A percentile compares a stretch with the other conserved stretches of the same genome.
Evolutionary conservation across 2,888 invertebrate species (phyloP).

Genomic region (Morpho deidamia): DNA sequence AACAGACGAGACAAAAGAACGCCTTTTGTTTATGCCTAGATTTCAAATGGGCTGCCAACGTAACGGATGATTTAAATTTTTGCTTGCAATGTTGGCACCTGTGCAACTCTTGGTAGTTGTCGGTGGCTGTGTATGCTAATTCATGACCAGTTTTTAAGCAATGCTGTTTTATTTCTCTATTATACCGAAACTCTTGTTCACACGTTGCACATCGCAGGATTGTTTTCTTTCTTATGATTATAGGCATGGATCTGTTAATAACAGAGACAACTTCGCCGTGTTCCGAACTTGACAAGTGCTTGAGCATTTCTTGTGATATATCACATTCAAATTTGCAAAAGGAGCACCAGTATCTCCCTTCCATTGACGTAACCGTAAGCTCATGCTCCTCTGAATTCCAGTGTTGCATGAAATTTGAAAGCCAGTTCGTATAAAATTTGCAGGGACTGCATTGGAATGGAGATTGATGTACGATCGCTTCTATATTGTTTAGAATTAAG

Average conservation of each 20-base stretch:
- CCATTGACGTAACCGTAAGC: slow-evolving; percentile 61
- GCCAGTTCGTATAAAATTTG: slow-evolving; percentile 89
- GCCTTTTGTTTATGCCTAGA: slow-evolving; percentile 77
- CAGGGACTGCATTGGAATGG: slow-evolving; percentile 93
- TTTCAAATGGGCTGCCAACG: slow-evolving; percentile 83
- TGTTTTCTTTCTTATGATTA: slow-evolving; percentile 83
- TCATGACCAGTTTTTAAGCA: slow-evolving; percentile 70
- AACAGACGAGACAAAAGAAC: slow-evolving; percentile 84
- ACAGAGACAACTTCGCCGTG: slow-evolving; percentile 86
- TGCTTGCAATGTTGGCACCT: slow-evolving; percentile 80
- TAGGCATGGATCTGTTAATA: slow-evolving; percentile 89
- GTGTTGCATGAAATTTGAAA: slow-evolving; percentile 83
- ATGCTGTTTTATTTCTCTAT: slow-evolving; percentile 84
- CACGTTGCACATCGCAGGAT: slow-evolving; percentile 83
- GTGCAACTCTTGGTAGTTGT: slow-evolving; percentile 81
- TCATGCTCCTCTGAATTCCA: slow-evolving; percentile 84
- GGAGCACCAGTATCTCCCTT: slow-evolving; percentile 84
- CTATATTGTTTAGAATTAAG: slow-evolving; percentile 87
- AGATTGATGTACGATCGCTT: slow-evolving; percentile 86
- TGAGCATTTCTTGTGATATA: slow-evolving; percentile 81
- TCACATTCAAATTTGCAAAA: slow-evolving; percentile 85
- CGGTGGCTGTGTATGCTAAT: slow-evolving; percentile 74
- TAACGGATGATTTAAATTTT: slow-evolving; percentile 79
- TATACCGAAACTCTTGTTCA: slow-evolving; percentile 83
- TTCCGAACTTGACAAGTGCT: slow-evolving; percentile 81